Conservation (phyloP, 1,140 invertebrate genomes). For the Neomicropteryx cornuta region DNA sequence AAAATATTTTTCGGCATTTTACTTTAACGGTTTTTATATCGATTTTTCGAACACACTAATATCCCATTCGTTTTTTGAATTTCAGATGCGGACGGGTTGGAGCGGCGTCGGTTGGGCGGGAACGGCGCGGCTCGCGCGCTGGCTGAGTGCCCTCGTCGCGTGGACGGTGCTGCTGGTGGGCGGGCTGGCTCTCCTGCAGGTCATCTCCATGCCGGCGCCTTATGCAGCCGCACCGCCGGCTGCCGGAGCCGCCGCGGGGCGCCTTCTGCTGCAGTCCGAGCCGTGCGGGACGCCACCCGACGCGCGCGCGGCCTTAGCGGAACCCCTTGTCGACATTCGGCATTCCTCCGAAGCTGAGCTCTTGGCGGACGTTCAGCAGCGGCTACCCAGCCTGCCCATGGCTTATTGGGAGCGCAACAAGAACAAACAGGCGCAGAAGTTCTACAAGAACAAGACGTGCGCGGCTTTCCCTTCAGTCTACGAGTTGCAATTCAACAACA, state of each 20-base stretch:
- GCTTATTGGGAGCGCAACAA: conserved; percentile 71
- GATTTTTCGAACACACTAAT: too few relatives aligned
- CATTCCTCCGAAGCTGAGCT: conserved; percentile 63
- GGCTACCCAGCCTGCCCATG: conserved; percentile 71
- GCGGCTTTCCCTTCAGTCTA: conserved; percentile 74
- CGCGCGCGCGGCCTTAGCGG: conserved; percentile 25
- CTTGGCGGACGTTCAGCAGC: conserved; percentile 61
- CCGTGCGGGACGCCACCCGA: conserved; percentile 21
- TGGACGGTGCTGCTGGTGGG: conserved; percentile 18
- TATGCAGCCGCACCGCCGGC: conserved; percentile 30
- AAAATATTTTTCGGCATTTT: too few relatives aligned
- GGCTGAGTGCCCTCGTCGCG: conserved; percentile 18
- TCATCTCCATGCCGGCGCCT: conserved; percentile 18
- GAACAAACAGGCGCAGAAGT: conserved; percentile 53
- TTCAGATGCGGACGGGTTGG: conserved; percentile 10
- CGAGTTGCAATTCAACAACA: conserved; percentile 84
- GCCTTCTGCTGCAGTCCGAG: conserved; percentile 24
- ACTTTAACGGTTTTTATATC: too few relatives aligned
- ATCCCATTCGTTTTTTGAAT: too few relatives aligned
- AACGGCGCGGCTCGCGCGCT: conserved; percentile 16
- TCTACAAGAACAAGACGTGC: conserved; percentile 62
- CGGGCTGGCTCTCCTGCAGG: conserved; percentile 14
- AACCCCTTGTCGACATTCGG: conserved; percentile 53
- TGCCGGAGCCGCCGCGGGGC: conserved; percentile 16
- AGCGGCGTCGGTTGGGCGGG: not conserved